Base-by-base conservation (phyloP, 2,113 vertebrate species). In the Dermatemys mawii region DNA sequence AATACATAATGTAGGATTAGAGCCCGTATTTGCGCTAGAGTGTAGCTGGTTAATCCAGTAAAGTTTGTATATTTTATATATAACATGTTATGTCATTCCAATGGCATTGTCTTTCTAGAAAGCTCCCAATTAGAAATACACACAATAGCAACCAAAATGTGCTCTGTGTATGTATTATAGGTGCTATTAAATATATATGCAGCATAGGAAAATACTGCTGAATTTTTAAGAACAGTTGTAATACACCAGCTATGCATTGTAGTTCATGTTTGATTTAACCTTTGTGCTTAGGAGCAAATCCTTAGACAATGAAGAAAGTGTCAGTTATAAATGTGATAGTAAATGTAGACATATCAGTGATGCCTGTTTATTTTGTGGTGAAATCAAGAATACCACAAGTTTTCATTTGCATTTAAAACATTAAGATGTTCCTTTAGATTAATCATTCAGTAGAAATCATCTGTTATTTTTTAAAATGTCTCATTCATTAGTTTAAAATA, bases 381-480 rank as follows among this genome's bases (percentile, higher is more conserved):
- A 81, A 89, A 29, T 82, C 38, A 70, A 78, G 29, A 38, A 46
- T 2, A 0, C 8, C 41, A 1, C 4, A 5, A 60, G 48, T 70
- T 90, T 87, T 51, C 50, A 85, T 97, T 93, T 93, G 81, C n/a
- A 3, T 83, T 17, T 46, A 90, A 86, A 94, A 89, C 80, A 38
- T 83, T 91, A 67, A 63, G 81, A 55, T 5, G 1, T 67, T 84
- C 14, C 55, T 32, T 83, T 38, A 38, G n/a, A 70, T 70, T 26
- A 29, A 44, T 76, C 24, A 46, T 76, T 46, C 26, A 3, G 41
- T 54, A 46, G 60, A 54, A 93, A 75, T 84, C 93, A 92, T 90
- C 93, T 95, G 91, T 86, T 86, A 94, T 91, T 60, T 83, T 90
- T 60, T 21, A 22, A n/a, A 90, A 55, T 87, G 86, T 55, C 78